Evolutionary conservation across 2,113 vertebrate species (phyloP).

Genomic region (Pomatostomus ruficeps): DNA sequence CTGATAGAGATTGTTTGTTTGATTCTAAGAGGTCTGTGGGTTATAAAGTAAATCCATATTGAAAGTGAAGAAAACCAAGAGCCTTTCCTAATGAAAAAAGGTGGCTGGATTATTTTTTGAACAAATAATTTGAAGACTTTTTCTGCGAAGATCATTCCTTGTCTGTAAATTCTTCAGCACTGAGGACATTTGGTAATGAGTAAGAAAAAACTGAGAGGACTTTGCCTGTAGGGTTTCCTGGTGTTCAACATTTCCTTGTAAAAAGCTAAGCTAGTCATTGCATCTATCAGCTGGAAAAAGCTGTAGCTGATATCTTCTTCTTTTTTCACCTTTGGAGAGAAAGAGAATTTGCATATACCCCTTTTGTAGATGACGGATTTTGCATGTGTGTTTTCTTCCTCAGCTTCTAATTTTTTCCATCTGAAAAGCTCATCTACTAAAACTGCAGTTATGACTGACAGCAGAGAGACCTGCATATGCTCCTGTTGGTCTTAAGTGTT

Average conservation of each 20-base stretch:
- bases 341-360: not conserved
- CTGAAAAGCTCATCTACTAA: not conserved
- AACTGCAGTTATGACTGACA: not conserved
- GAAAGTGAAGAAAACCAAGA: not conserved
- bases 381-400: not conserved
- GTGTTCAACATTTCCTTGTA: not conserved
- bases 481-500: not conserved
- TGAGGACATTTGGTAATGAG: not conserved
- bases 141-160: not conserved
- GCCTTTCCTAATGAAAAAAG: not conserved
- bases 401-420: not conserved
- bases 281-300: not conserved
- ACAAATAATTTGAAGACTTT: not conserved
- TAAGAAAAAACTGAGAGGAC: not conserved
- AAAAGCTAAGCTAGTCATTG: not conserved
- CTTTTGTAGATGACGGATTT: not conserved
- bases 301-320: not conserved
- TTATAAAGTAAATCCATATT: not conserved
- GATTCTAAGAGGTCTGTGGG: not conserved
- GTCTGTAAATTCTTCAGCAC: not conserved
- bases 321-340: not conserved
- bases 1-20: no score
- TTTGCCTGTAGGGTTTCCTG: not conserved
- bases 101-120: not conserved
- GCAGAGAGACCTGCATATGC: not conserved